A percentile compares a stretch with the other conserved stretches of the same genome.
Evolutionary conservation across 2,113 vertebrate species (phyloP).

Genomic region (Microcebus murinus): DNA sequence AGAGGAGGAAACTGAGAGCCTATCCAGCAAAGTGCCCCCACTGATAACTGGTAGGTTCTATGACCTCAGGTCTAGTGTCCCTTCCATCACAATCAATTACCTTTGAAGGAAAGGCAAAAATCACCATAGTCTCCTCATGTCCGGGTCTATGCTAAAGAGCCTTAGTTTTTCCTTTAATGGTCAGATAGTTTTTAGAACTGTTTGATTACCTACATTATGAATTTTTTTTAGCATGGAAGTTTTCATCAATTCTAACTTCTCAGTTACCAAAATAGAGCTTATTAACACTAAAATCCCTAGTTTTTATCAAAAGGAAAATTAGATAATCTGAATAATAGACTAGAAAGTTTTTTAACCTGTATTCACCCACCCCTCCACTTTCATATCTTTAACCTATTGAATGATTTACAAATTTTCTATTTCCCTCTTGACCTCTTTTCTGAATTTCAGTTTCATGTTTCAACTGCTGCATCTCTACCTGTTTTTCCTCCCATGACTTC

Average conservation of each 20-base stretch:
- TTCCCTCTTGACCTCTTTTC: constrained; percentile 12
- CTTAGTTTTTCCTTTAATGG: not conserved
- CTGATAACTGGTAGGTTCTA: not conserved
- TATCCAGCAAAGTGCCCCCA: not conserved
- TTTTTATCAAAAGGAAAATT: not conserved
- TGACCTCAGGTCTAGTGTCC: not conserved
- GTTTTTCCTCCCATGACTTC: constrained; percentile 46
- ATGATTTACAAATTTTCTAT: not conserved
- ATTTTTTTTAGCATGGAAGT: not conserved
- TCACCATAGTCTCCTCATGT: not conserved
- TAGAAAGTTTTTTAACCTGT: not conserved
- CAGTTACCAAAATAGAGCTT: constrained; percentile 6
- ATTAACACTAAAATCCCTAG: not conserved
- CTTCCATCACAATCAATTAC: not conserved
- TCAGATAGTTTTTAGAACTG: not conserved
- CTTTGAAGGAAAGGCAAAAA: not conserved
- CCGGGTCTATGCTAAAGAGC: not conserved
- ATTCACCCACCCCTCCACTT: not conserved
- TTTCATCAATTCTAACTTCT: constrained; percentile 40
- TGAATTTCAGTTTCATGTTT: constrained; percentile 17
- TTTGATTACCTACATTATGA: constrained; percentile 6
- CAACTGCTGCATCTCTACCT: constrained; percentile 27
- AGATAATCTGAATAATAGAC: not conserved
- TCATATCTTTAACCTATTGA: not conserved
- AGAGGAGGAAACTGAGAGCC: not conserved